Evolutionary conservation across 2,888 invertebrate genomes (phyloP), one percentile per base, ranked within the genome.

Genomic region (Crepidodera aurea): DNA sequence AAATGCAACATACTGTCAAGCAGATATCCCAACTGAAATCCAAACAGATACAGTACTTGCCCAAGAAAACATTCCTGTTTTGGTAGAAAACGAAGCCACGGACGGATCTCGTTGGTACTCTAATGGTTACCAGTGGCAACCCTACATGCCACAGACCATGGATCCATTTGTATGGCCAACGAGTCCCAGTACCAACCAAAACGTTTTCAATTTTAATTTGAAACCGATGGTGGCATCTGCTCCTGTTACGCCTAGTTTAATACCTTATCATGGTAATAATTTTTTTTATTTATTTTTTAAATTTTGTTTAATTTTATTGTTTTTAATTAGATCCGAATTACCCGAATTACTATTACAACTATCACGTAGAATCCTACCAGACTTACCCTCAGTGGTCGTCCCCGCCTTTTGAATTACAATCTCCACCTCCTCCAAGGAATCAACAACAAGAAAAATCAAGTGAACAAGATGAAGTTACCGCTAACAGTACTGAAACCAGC

Each of bases 211-310:
- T 39, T 56, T 25, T 25, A 71, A 68, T 34, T 60, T 71, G 18
- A 74, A 73, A 46, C 75, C 75, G 1, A 72, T 77, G 71, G 69
- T 75, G 1, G 74, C 75, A 0, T 76, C 76, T 6, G 74, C 75
- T 18, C 75, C 77, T 1, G 19, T 34, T 27, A 53, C 40, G 22
- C 53, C 53, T n/a, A 22, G 15, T 12, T 4, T 51, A 1, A 51
- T 51, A 25, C 51, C 56, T 3, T 62, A 61, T 25, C 51, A 53
- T 22, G 53, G 62, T 62, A 53, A 37, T 22, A 22, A 22, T 22
- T 22, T 32, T 32, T 32, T n/a, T 32, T 32, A 32, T 32, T 32
- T 32, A 10, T 8, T 32, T 22, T 22, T 22, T 22, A 4, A 6
- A 22, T 10, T 10, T 5, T 32, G 8, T 32, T 2, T 32, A 32